phyloP scores from a whole-genome alignment of 1,140 invertebrate genomes.

The Nomia melanderi region DNA sequence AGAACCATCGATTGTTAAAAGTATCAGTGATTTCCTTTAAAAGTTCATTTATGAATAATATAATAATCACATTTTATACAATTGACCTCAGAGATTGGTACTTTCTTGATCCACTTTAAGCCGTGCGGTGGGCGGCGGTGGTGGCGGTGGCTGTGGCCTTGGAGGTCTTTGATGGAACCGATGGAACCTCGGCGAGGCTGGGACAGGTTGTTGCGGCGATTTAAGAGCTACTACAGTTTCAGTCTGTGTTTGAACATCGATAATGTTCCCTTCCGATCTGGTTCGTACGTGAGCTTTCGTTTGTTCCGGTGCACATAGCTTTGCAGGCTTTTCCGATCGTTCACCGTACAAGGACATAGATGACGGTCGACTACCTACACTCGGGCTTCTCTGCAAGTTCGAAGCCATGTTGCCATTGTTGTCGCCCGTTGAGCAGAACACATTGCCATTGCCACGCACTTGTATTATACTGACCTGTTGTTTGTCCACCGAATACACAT shows the following conservation, averaged over 20 bases:
- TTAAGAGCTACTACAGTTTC: conserved; percentile 70
- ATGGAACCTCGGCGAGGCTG: conserved; percentile 74
- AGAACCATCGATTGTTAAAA: conserved; percentile 40
- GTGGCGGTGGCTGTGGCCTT: conserved; percentile 79
- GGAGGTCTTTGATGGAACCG: conserved; percentile 76
- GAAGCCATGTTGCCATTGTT: conserved; percentile 75
- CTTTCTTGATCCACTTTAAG: conserved; percentile 78
- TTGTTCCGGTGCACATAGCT: conserved; percentile 73
- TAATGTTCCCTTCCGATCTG: conserved; percentile 81
- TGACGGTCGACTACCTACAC: conserved; percentile 75
- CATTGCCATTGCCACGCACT: conserved; percentile 78
- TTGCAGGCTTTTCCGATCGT: conserved; percentile 79
- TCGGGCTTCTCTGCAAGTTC: conserved; percentile 80
- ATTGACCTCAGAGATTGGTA: conserved; percentile 75
- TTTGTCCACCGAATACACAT: conserved; percentile 86
- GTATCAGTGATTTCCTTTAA: conserved; percentile 33
- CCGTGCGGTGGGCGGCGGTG: conserved; percentile 74
- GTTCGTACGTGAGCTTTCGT: conserved; percentile 77
- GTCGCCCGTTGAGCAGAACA: conserved; percentile 61
- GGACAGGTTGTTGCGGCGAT: conserved; percentile 70
- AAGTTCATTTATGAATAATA: conserved; percentile 25
- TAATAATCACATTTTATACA: conserved; percentile 27
- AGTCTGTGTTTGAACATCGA: conserved; percentile 78
- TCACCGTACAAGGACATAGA: conserved; percentile 75
- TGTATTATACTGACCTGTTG: conserved; percentile 87